Conservation (phyloP, 2,888 invertebrate genomes). For the Pseudanteris insignis region DNA sequence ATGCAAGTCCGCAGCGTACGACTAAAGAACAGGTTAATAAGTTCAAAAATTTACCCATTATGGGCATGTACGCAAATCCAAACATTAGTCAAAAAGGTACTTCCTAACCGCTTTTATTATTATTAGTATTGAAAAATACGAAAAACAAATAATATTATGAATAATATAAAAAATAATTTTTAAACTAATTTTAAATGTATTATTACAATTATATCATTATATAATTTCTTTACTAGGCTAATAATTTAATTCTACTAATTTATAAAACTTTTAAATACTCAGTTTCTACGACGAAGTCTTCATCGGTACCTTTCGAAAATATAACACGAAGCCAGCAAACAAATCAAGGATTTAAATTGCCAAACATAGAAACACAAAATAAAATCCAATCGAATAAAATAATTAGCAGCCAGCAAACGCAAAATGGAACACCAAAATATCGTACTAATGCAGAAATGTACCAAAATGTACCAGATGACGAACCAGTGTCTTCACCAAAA, state of each 20-base stretch:
- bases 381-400: slow-evolving; percentile 32
- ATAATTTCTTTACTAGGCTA: too few relatives aligned
- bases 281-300: too few relatives aligned
- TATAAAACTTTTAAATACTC: too few relatives aligned
- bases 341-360: slow-evolving; percentile 57
- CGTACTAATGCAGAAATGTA: slow-evolving; percentile 22
- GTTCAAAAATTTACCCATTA: slow-evolving; percentile 49
- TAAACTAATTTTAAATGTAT: too few relatives aligned
- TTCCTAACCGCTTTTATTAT: too few relatives aligned
- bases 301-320: too few relatives aligned
- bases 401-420: slow-evolving; percentile 14
- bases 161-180: too few relatives aligned
- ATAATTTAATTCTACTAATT: too few relatives aligned
- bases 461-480: slow-evolving; percentile 8
- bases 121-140: too few relatives aligned
- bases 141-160: too few relatives aligned
- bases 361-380: slow-evolving; percentile 39
- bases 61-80: slow-evolving; percentile 55
- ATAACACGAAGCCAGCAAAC: too few relatives aligned
- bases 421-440: slow-evolving; percentile 13
- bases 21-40: slow-evolving; percentile 46
- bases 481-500: slow-evolving; percentile 44
- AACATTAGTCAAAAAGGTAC: slow-evolving; percentile 49
- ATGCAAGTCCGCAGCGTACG: neutral
- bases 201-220: too few relatives aligned